Conservation (phyloP, 2,888 invertebrate species). For the Kuschelorhynchus macadamiae region DNA sequence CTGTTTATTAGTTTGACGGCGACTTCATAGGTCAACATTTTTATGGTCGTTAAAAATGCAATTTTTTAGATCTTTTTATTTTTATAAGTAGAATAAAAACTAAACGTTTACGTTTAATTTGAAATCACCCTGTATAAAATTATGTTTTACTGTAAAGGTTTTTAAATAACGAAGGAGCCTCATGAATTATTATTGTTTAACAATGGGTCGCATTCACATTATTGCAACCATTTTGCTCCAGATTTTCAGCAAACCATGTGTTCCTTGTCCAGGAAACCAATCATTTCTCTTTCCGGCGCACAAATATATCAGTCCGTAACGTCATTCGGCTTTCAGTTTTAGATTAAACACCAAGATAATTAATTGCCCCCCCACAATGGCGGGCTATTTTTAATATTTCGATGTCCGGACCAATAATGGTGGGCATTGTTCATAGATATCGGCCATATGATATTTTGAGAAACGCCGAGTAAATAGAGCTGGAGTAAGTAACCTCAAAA, state of each 20-base stretch:
- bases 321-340: conserved; percentile 56
- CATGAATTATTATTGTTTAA: too few relatives aligned
- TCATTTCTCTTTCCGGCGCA: conserved; percentile 19
- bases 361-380: conserved; percentile 59
- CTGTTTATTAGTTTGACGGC: too few relatives aligned
- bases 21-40: too few relatives aligned
- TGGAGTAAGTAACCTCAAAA: conserved; percentile 13
- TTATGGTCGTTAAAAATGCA: too few relatives aligned
- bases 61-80: too few relatives aligned
- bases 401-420: conserved; percentile 61
- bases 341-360: conserved; percentile 60
- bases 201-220: too few relatives aligned
- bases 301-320: conserved; percentile 25
- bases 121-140: too few relatives aligned
- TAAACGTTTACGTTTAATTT: too few relatives aligned
- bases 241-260: conserved; percentile 20
- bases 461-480: background rate
- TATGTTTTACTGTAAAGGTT: too few relatives aligned
- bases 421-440: conserved; percentile 66
- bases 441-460: conserved; percentile 60
- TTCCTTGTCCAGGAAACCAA: conserved; percentile 18
- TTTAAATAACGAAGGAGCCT: too few relatives aligned
- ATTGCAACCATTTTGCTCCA: conserved; percentile 10
- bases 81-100: too few relatives aligned
- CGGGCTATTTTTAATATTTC: conserved; percentile 55